Evolutionary conservation across 1,140 invertebrate genomes (phyloP).

Genomic region (Mya arenaria): DNA sequence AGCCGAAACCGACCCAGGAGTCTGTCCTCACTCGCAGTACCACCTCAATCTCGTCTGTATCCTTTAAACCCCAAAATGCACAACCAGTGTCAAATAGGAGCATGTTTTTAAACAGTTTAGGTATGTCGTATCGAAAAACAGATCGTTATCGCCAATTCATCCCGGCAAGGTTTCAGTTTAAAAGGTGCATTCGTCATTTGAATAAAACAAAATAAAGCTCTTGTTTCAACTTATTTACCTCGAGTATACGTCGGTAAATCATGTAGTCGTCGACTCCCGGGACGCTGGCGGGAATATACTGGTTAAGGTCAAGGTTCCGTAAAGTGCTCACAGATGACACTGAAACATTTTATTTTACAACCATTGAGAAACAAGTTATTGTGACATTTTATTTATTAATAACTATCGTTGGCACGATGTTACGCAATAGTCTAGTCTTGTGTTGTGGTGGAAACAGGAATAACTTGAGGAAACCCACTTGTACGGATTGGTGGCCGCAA

Average conservation of each 20-base stretch:
- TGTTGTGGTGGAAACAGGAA: neutral
- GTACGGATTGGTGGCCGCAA: too few relatives aligned
- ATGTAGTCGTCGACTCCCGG: conserved; percentile 85
- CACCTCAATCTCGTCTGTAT: conserved; percentile 91
- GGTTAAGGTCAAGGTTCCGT: conserved; percentile 84
- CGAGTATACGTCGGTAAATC: conserved; percentile 91
- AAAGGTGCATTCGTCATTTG: too few relatives aligned
- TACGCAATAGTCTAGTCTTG: neutral
- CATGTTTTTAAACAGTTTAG: too few relatives aligned
- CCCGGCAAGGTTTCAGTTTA: too few relatives aligned
- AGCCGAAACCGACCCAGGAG: conserved; percentile 93
- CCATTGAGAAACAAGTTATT: neutral
- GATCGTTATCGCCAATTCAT: too few relatives aligned
- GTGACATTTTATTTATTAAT: neutral
- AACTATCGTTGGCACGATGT: neutral
- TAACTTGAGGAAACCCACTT: neutral
- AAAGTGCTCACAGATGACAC: conserved; percentile 53
- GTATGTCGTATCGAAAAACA: too few relatives aligned
- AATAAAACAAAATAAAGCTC: too few relatives aligned
- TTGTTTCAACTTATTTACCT: too few relatives aligned
- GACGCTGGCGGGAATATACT: conserved; percentile 87
- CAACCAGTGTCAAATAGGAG: too few relatives aligned
- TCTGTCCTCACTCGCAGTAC: conserved; percentile 91
- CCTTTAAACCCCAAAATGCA: conserved; percentile 81
- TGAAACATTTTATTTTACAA: conserved; percentile 14